Conservation (phyloP, 2,113 vertebrate genomes). For the Piliocolobus tephrosceles region DNA sequence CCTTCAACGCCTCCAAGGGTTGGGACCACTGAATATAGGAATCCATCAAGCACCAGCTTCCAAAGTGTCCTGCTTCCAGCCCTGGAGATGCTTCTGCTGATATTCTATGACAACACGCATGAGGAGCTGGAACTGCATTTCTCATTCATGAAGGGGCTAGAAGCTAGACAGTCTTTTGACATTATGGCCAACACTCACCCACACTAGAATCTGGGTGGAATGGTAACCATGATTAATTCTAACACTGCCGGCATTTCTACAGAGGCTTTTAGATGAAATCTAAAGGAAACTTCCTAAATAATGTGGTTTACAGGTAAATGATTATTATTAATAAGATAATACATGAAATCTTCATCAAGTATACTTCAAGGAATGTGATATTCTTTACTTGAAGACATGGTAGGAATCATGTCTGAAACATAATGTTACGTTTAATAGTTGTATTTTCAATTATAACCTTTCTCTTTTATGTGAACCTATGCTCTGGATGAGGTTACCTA, state of each 20-base stretch:
- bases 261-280: not conserved
- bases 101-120: not conserved
- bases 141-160: not conserved
- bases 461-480: not conserved
- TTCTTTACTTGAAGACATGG: not conserved
- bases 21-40: not conserved
- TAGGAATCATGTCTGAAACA: not conserved
- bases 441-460: not conserved
- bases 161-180: not conserved
- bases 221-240: not conserved
- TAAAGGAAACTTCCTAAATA: not conserved
- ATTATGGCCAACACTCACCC: not conserved
- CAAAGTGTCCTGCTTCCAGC: not conserved
- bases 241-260: not conserved
- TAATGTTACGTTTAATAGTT: not conserved
- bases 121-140: not conserved
- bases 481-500: not conserved
- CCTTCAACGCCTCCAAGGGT: not conserved
- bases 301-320: not conserved
- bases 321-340: not conserved
- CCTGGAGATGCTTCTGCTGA: not conserved
- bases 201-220: not conserved
- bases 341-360: not conserved
- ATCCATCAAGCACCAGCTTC: not conserved
- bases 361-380: not conserved